Evolutionary conservation across 2,888 invertebrate genomes (phyloP).

Genomic region (Sphecodes monilicornis): DNA sequence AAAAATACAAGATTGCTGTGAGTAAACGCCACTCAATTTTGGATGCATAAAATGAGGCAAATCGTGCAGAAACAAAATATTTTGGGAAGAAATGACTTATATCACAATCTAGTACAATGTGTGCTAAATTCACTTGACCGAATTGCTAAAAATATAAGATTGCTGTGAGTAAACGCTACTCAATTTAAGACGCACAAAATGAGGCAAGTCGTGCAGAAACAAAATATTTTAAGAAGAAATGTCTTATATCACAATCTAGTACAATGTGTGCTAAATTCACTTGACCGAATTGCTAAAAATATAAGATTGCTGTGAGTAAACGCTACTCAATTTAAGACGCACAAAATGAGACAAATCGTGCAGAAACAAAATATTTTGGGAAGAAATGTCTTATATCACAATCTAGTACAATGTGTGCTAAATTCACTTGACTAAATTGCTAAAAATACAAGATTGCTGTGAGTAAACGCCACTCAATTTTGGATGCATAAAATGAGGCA

Average conservation of each 20-base stretch:
- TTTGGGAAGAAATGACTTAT: background rate
- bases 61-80: background rate
- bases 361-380: background rate
- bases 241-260: no score
- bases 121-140: background rate
- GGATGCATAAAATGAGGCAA: background rate
- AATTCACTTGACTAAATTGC: background rate
- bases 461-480: background rate
- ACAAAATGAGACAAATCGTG: background rate
- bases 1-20: background rate
- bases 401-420: background rate
- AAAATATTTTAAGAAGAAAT: background rate
- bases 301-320: background rate
- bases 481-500: background rate
- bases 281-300: background rate
- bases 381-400: no score
- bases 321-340: background rate
- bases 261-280: background rate
- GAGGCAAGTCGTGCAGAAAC: background rate
- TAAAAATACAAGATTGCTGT: background rate
- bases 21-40: background rate
- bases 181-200: background rate
- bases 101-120: no score
- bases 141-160: background rate
- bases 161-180: background rate